Evolutionary conservation across 2,113 vertebrate species (phyloP).

Genomic region (Hystrix cristata): DNA sequence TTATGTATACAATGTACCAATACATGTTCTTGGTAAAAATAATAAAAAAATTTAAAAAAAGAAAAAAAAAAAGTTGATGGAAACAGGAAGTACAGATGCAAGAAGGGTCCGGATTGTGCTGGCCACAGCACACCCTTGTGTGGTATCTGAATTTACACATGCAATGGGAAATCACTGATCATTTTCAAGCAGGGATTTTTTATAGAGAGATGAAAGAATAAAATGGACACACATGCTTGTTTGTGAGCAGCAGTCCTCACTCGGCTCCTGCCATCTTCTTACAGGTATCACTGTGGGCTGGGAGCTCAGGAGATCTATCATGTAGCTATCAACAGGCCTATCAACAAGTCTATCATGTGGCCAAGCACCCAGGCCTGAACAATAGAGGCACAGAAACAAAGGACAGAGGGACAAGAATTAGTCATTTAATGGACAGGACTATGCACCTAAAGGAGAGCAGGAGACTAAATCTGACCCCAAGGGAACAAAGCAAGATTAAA

Average conservation of each 20-base stretch:
- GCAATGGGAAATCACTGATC: not conserved
- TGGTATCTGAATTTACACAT: not conserved
- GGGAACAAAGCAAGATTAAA: not conserved
- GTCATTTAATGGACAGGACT: not conserved
- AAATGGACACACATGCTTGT: not conserved
- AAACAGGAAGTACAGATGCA: not conserved
- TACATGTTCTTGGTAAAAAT: too few relatives aligned
- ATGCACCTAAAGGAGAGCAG: not conserved
- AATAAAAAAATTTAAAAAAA: too few relatives aligned
- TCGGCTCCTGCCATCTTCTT: not conserved
- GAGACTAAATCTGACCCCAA: not conserved
- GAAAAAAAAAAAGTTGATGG: not conserved
- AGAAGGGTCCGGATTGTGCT: not conserved
- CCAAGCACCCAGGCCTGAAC: not conserved
- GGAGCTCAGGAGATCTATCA: not conserved
- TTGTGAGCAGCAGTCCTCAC: not conserved
- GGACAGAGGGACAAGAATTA: not conserved
- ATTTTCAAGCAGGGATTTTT: not conserved
- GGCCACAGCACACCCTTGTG: too few relatives aligned
- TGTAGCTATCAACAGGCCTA: too few relatives aligned
- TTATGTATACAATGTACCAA: too few relatives aligned
- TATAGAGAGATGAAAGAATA: not conserved
- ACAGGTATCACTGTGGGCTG: not conserved
- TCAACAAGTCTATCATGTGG: not conserved
- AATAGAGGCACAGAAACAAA: not conserved